Percentiles rank a stretch among this genome's conserved stretches.
phyloP scores from a whole-genome alignment of 1,140 invertebrate genomes.

The Nylanderia fulva region DNA sequence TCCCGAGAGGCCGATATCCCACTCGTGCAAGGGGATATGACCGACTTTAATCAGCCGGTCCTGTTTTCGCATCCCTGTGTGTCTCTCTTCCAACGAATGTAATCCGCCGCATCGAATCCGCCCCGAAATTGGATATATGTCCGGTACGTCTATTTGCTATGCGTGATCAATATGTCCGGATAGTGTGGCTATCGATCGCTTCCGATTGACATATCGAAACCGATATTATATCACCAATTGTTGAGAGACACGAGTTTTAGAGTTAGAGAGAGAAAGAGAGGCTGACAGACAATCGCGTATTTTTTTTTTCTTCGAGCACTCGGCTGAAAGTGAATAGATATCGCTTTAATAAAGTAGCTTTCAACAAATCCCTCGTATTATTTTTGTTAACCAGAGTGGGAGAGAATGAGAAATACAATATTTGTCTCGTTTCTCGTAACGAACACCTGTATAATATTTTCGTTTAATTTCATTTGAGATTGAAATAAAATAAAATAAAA shows the following conservation, averaged over 20 bases:
- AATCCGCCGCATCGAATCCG: constrained; percentile 20
- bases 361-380: neutral
- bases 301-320: neutral
- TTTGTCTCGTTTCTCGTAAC: neutral
- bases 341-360: neutral
- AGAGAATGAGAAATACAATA: neutral
- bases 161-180: constrained; percentile 53
- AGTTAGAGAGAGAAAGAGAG: neutral
- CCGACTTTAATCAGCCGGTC: constrained; percentile 39
- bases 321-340: neutral
- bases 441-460: neutral
- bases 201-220: constrained; percentile 41
- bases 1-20: constrained; percentile 4
- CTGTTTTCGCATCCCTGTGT: constrained; percentile 18
- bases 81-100: constrained; percentile 35
- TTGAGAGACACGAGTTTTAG: neutral
- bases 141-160: constrained; percentile 48
- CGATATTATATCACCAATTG: neutral
- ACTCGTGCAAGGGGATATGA: neutral
- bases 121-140: constrained; percentile 53
- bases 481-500: neutral
- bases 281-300: neutral
- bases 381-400: neutral
- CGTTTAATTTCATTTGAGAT: neutral
- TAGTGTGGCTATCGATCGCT: constrained; percentile 19